These are phyloP conservation scores for Martes martes DNA, from an alignment of 2,113 vertebrate genomes.

Conservation along the genomic window DNA sequence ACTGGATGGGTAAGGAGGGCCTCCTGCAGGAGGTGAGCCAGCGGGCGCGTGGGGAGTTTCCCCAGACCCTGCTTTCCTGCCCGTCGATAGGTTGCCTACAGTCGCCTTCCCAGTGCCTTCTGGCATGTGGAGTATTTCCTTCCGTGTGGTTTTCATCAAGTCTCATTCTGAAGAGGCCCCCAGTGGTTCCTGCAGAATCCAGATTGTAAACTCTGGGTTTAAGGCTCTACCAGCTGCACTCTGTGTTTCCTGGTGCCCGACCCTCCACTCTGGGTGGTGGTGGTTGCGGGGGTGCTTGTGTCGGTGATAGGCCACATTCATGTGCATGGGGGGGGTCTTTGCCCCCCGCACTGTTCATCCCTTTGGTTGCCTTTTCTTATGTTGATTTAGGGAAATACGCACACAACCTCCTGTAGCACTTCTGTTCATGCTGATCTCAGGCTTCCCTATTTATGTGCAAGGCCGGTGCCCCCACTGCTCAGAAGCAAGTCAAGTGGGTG, in stretches of 20 bases:
- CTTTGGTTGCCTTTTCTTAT: not conserved
- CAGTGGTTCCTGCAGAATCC: not conserved
- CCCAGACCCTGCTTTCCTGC: not conserved
- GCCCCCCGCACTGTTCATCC: rapidly evolving
- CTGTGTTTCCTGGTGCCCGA: not conserved
- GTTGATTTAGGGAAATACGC: not conserved
- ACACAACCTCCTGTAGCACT: too few relatives aligned
- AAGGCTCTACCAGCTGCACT: not conserved
- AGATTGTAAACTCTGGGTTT: not conserved
- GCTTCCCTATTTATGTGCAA: not conserved
- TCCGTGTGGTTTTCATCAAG: not conserved
- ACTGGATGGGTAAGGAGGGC: not conserved
- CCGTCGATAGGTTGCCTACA: rapidly evolving
- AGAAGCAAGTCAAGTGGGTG: not conserved
- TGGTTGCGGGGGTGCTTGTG: not conserved
- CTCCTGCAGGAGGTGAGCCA: not conserved
- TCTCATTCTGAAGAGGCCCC: not conserved
- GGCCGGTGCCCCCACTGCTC: not conserved
- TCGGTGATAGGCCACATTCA: not conserved
- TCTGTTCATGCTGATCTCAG: rapidly evolving
- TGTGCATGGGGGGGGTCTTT: not conserved
- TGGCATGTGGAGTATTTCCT: not conserved
- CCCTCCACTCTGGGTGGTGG: rapidly evolving
- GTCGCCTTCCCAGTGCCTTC: not conserved
- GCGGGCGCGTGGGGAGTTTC: too few relatives aligned